These are phyloP conservation scores for zebrafish (Danio rerio) DNA, from an alignment of 2,113 vertebrate genomes.

Conservation along the genomic window GRCz12tu NC_133178.1:21399501-21400000, in stretches of 20 bases:
- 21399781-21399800: neutral
- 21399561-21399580: too few species aligned
- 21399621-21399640: neutral
- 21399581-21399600: too few species aligned
- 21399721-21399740: neutral
- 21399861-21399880: neutral
- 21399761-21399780: neutral
- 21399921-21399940: too few species aligned
- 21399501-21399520: too few species aligned
- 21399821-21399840: neutral
- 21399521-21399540: too few species aligned
- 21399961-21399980: neutral
- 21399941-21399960: neutral
- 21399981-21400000: too few species aligned
- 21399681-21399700: neutral
- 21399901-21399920: too few species aligned
- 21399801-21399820: conserved; percentile 4
- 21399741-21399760: neutral
- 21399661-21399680: neutral
- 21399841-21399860: neutral
- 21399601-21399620: neutral
- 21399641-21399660: neutral
- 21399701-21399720: conserved; percentile 17
- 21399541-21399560: too few species aligned
- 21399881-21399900: neutral